A percentile compares a stretch with the other conserved stretches of the same genome.
phyloP scores from a whole-genome alignment of 2,888 invertebrate species.

The Brachynemurus nebulosus region DNA sequence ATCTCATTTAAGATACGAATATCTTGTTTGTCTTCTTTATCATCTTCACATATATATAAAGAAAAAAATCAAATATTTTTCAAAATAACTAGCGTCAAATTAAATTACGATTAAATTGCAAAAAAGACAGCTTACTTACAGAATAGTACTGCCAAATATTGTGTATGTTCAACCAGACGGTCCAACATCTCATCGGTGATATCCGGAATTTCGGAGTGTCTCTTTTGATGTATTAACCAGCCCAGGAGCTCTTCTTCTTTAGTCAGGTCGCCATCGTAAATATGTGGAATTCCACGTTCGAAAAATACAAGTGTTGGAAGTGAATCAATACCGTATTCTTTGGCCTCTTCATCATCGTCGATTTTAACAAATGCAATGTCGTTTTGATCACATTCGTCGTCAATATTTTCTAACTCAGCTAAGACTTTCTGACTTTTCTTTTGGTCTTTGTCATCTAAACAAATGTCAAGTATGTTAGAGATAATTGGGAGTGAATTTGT shows the following conservation, averaged over 20 bases:
- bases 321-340: slow-evolving; percentile 74
- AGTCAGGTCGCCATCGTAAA: slow-evolving; percentile 56
- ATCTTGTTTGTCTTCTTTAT: slow-evolving; percentile 81
- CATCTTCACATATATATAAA: too few relatives aligned
- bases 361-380: slow-evolving; percentile 87
- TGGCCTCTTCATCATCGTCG: slow-evolving; percentile 75
- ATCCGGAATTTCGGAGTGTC: slow-evolving; percentile 82
- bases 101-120: not conserved
- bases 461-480: not conserved
- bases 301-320: slow-evolving; percentile 71
- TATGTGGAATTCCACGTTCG: slow-evolving; percentile 45
- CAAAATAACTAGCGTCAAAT: not conserved
- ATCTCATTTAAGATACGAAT: slow-evolving; percentile 75
- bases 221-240: slow-evolving; percentile 82
- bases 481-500: slow-evolving; percentile 5
- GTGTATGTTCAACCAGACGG: slow-evolving; percentile 64
- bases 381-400: slow-evolving; percentile 86
- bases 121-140: slow-evolving; percentile 46
- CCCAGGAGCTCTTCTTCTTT: slow-evolving; percentile 83
- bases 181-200: slow-evolving; percentile 91
- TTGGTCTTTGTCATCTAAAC: slow-evolving; percentile 75
- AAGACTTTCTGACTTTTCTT: slow-evolving; percentile 80
- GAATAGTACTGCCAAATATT: slow-evolving; percentile 78
- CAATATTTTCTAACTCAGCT: slow-evolving; percentile 77
- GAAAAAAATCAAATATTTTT: too few relatives aligned